Conservation (phyloP, 2,888 invertebrate species). For the Cinara cedri region DNA sequence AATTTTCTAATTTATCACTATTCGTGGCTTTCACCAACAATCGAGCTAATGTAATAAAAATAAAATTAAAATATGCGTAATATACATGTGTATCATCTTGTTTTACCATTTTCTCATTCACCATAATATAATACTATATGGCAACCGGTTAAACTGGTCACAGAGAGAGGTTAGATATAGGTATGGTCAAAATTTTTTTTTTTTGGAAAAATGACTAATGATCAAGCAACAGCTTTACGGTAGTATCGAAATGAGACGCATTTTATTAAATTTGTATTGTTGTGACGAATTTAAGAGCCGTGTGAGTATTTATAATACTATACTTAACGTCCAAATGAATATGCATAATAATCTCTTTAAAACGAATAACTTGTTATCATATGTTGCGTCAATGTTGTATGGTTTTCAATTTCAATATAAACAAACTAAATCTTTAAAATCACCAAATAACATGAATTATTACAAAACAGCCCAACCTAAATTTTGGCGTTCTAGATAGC, state of each 20-base stretch:
- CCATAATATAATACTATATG: slow-evolving; percentile 4
- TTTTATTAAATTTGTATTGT: slow-evolving; percentile 21
- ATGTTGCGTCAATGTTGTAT: too few relatives aligned
- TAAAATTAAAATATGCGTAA: slow-evolving; percentile 35
- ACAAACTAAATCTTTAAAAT: too few relatives aligned
- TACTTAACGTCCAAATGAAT: too few relatives aligned
- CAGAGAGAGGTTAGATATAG: slow-evolving; percentile 26
- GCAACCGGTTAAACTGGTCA: slow-evolving; percentile 49
- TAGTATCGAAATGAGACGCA: slow-evolving; percentile 12
- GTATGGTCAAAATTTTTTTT: background rate
- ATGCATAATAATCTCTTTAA: too few relatives aligned
- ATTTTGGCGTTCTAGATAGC: too few relatives aligned
- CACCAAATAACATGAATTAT: too few relatives aligned
- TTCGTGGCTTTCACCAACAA: slow-evolving; percentile 47
- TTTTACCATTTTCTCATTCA: slow-evolving; percentile 42
- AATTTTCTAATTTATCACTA: slow-evolving; percentile 40
- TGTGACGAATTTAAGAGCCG: too few relatives aligned
- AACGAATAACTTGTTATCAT: too few relatives aligned
- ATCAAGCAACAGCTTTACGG: background rate
- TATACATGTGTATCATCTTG: slow-evolving; percentile 53
- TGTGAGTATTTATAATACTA: too few relatives aligned
- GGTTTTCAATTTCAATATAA: too few relatives aligned
- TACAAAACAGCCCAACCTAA: too few relatives aligned
- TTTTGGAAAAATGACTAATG: slow-evolving; percentile 43
- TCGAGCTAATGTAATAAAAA: slow-evolving; percentile 50